These are phyloP conservation scores for Drosophila anomelani DNA, from an alignment of 2,888 invertebrate species.

Conservation along the genomic window DNA sequence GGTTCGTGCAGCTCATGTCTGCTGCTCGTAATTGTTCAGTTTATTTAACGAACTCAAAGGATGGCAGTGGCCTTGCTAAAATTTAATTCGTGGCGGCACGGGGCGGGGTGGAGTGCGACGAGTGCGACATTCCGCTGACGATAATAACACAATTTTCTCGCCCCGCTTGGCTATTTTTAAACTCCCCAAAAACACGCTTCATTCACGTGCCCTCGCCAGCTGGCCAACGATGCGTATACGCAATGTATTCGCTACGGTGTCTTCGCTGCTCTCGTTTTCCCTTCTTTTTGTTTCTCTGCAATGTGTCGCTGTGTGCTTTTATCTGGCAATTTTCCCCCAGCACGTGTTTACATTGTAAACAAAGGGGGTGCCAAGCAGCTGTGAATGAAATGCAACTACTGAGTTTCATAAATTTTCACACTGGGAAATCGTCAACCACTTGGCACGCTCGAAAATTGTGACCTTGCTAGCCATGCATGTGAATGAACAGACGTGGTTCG, in stretches of 20 bases:
- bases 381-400: slow-evolving; percentile 42
- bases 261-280: slow-evolving; percentile 1
- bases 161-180: slow-evolving; percentile 60
- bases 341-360: slow-evolving; percentile 51
- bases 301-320: background rate
- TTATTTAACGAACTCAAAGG: slow-evolving; percentile 47
- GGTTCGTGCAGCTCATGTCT: slow-evolving; percentile 39
- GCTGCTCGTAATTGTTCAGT: slow-evolving; percentile 55
- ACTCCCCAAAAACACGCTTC: slow-evolving; percentile 54
- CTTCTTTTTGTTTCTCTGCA: background rate
- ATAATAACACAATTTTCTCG: slow-evolving; percentile 18
- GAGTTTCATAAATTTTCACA: slow-evolving; percentile 34
- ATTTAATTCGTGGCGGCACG: slow-evolving; percentile 2
- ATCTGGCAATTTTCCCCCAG: slow-evolving; percentile 12
- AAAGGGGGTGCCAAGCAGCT: slow-evolving; percentile 31
- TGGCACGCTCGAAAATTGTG: slow-evolving; percentile 42
- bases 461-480: slow-evolving; percentile 41
- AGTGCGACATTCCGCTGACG: slow-evolving; percentile 2
- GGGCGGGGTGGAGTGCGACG: too few species aligned
- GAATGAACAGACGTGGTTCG: slow-evolving; percentile 13
- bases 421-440: slow-evolving; percentile 37
- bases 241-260: slow-evolving; percentile 41
- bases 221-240: slow-evolving; percentile 62
- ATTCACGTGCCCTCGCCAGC: slow-evolving; percentile 65
- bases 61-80: slow-evolving; percentile 36